Evolutionary conservation across 2,113 vertebrate species (phyloP).

Genomic region (Ophiodon elongatus): DNA sequence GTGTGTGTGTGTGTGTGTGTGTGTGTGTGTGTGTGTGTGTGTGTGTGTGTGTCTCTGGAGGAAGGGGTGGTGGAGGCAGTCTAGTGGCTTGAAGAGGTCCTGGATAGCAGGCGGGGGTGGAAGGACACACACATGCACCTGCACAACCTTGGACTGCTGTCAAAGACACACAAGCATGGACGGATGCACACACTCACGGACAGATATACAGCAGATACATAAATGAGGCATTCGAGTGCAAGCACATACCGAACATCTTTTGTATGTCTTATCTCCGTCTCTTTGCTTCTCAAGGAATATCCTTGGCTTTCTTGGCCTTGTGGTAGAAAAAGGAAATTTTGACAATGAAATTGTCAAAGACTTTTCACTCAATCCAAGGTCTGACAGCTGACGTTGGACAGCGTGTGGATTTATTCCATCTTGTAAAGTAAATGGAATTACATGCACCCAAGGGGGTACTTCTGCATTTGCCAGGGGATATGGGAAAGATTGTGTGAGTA

Average conservation of each 20-base stretch:
- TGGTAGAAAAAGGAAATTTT: constrained; percentile 5
- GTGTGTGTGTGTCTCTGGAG: constrained; percentile 32
- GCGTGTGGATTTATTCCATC: not conserved
- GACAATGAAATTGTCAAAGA: constrained; percentile 5
- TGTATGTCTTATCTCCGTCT: constrained; percentile 21
- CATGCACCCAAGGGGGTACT: not conserved
- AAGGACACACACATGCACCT: constrained; percentile 53
- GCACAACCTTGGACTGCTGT: constrained; percentile 38
- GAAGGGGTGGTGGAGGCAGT: constrained; percentile 60
- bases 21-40: constrained; percentile 7
- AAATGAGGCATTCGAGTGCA: constrained; percentile 15
- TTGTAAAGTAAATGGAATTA: not conserved
- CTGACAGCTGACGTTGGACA: not conserved
- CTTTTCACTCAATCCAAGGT: constrained; percentile 15
- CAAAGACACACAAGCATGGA: constrained; percentile 36
- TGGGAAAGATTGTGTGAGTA: not conserved
- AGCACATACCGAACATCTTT: not conserved
- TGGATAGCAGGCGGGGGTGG: constrained; percentile 65
- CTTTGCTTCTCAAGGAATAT: constrained; percentile 1
- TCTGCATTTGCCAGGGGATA: not conserved
- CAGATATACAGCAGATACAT: not conserved
- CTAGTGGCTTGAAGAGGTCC: constrained; percentile 75
- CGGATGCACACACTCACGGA: constrained; percentile 8
- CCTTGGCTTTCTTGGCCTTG: constrained; percentile 1
- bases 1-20: constrained; percentile 1